phyloP scores from a whole-genome alignment of 2,888 invertebrate species.

The Volucella inflata region DNA sequence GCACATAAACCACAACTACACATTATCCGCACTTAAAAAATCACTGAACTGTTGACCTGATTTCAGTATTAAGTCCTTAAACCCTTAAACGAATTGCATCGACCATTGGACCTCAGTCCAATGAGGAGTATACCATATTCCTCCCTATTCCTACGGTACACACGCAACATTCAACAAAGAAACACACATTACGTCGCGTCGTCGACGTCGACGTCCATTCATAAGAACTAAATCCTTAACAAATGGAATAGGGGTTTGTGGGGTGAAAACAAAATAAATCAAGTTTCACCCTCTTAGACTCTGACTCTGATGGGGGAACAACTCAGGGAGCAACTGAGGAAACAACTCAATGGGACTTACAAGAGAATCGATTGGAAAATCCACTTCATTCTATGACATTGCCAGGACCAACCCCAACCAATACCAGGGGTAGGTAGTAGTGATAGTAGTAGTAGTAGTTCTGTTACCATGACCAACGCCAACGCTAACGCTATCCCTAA shows the following conservation, averaged over 20 bases:
- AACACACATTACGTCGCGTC: slow-evolving; percentile 52
- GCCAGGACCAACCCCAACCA: background rate
- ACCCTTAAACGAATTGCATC: slow-evolving; percentile 60
- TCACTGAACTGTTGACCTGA: slow-evolving; percentile 64
- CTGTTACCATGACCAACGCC: slow-evolving; percentile 7
- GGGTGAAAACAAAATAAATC: slow-evolving; percentile 66
- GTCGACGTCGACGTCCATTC: slow-evolving; percentile 56
- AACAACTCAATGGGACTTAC: slow-evolving; percentile 51
- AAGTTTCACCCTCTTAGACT: slow-evolving; percentile 42
- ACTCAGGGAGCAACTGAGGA: background rate
- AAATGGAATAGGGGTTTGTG: slow-evolving; percentile 38
- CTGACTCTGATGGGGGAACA: background rate
- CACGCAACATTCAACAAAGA: slow-evolving; percentile 29
- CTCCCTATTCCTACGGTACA: background rate
- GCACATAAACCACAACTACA: slow-evolving; percentile 23
- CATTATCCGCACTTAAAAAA: slow-evolving; percentile 44
- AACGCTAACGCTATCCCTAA: slow-evolving; percentile 34
- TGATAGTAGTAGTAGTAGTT: slow-evolving; percentile 15
- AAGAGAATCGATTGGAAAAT: slow-evolving; percentile 71
- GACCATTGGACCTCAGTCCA: background rate
- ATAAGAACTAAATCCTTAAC: slow-evolving; percentile 55
- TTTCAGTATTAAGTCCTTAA: slow-evolving; percentile 68
- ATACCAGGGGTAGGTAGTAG: too few relatives aligned
- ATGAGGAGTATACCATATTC: slow-evolving; percentile 1
- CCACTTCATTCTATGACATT: slow-evolving; percentile 16